Percentiles rank a stretch among this genome's conserved stretches.
These are phyloP conservation scores for Helicolenus hilgendorfi DNA, from an alignment of 2,797 vertebrate genomes.

Conservation along the genomic window DNA sequence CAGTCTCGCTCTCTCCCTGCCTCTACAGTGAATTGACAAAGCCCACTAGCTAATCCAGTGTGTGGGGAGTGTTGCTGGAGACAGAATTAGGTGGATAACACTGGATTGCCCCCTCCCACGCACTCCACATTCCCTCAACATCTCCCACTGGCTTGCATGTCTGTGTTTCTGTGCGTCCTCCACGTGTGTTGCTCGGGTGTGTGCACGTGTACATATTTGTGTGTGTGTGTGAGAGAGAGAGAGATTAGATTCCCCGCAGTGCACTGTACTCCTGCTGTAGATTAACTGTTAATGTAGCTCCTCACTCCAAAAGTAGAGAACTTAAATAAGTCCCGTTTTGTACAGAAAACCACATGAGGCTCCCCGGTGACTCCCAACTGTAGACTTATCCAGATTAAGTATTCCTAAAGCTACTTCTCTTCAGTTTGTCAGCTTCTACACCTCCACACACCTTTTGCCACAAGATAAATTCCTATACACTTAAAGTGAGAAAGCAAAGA, in stretches of 20 bases:
- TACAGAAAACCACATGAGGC: slow-evolving; percentile 40
- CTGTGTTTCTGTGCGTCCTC: slow-evolving; percentile 12
- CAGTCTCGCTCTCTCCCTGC: background rate
- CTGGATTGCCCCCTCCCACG: slow-evolving; percentile 40
- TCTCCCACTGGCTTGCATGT: slow-evolving; percentile 21
- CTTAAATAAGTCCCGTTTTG: slow-evolving; percentile 38
- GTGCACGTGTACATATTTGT: background rate
- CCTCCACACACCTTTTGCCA: slow-evolving; percentile 19
- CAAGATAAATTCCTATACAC: slow-evolving; percentile 9
- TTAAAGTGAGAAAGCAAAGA: background rate
- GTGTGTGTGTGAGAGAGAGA: background rate
- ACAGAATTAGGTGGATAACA: slow-evolving; percentile 78
- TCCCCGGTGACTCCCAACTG: slow-evolving; percentile 31
- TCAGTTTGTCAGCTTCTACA: slow-evolving; percentile 19
- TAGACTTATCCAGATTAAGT: slow-evolving; percentile 61
- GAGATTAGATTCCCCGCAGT: slow-evolving; percentile 57
- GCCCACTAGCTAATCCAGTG: slow-evolving; percentile 75
- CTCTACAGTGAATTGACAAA: slow-evolving; percentile 69
- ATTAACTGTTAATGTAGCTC: slow-evolving; percentile 66
- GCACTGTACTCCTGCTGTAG: slow-evolving; percentile 52
- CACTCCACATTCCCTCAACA: slow-evolving; percentile 7
- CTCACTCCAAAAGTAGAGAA: slow-evolving; percentile 46
- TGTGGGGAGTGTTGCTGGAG: slow-evolving; percentile 71
- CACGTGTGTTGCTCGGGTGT: background rate
- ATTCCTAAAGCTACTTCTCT: slow-evolving; percentile 27